A percentile compares a stretch with the other conserved stretches of the same genome.
phyloP scores from a whole-genome alignment of 2,797 vertebrate species.

The Siniperca scherzeri region DNA sequence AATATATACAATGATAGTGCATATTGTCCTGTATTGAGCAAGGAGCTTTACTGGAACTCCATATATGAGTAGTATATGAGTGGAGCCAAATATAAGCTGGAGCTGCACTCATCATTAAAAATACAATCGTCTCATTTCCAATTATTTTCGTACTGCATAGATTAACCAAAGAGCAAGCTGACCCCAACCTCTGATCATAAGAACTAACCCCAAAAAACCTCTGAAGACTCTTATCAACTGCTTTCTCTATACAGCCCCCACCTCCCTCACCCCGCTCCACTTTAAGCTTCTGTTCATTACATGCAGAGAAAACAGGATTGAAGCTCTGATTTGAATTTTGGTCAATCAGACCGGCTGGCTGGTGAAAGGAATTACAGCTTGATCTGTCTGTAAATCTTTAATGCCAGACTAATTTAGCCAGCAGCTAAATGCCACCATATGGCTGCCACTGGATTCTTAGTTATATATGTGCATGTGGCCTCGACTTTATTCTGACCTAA shows the following conservation, averaged over 20 bases:
- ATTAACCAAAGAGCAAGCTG: slow-evolving; percentile 58
- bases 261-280: slow-evolving; percentile 36
- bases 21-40: not conserved
- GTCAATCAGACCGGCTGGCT: slow-evolving; percentile 76
- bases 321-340: slow-evolving; percentile 75
- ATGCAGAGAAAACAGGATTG: slow-evolving; percentile 79
- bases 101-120: not conserved
- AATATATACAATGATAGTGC: not conserved
- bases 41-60: not conserved
- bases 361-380: slow-evolving; percentile 77
- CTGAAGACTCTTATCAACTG: slow-evolving; percentile 54
- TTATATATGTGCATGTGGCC: slow-evolving; percentile 10
- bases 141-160: slow-evolving; percentile 35
- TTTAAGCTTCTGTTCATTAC: slow-evolving; percentile 81
- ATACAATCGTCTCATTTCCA: not conserved
- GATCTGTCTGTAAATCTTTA: slow-evolving; percentile 80
- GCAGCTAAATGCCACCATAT: slow-evolving; percentile 82
- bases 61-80: not conserved
- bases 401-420: slow-evolving; percentile 82
- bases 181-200: slow-evolving; percentile 49
- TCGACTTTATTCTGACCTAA: not conserved
- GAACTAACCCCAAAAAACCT: slow-evolving; percentile 39
- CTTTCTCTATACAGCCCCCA: slow-evolving; percentile 26
- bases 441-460: slow-evolving; percentile 57
- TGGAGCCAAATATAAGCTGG: not conserved